Evolutionary conservation across 2,888 invertebrate species (phyloP), one percentile per base, ranked within the genome.

Genomic region (Spisula subtruncata): DNA sequence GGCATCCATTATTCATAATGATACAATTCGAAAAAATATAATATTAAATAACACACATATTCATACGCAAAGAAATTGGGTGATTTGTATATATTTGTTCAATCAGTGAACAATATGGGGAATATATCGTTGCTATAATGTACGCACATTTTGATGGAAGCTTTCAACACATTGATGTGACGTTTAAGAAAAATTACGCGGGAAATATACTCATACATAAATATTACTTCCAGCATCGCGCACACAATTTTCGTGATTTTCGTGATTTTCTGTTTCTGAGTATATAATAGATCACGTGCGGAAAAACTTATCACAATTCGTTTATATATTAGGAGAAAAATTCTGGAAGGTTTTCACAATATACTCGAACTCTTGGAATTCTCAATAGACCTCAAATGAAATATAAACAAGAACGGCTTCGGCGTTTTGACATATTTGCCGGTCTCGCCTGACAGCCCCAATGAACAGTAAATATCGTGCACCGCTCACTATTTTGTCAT

Each of bases 381-480:
- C 84, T 71, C 84, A 10, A 0, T 8, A 80, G 85, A 25, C 54
- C 41, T 18, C 16, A 80, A 85, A 85, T 80, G 35, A 85, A 85
- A 85, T 79, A 85, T 80, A 79, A 79, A 85, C 75, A 51, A 41
- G 80, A 51, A 56, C 25, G 79, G 35, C 35, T 71, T 16, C 56
- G 54, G 85, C 80, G 32, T 25, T 85, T 85, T 85, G 85, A 85
- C 85, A 79, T 79, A 85, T 79, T 46, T 75, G 79, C 79, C 56
- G 32, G 54, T 80, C 80, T 35, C 51, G 41, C 35, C 85, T 85
- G 85, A 85, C 85, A 85, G 56, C 48, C 35, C 54, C 56, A 85
- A 85, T 85, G 85, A 85, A 75, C 85, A 29, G 80, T 85, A 85
- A 85, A 85, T 85, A 85, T 85, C 80, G 29, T 56, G 48, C 56